Conservation (phyloP, 2,797 vertebrate species). For the Vultur gryphus region DNA sequence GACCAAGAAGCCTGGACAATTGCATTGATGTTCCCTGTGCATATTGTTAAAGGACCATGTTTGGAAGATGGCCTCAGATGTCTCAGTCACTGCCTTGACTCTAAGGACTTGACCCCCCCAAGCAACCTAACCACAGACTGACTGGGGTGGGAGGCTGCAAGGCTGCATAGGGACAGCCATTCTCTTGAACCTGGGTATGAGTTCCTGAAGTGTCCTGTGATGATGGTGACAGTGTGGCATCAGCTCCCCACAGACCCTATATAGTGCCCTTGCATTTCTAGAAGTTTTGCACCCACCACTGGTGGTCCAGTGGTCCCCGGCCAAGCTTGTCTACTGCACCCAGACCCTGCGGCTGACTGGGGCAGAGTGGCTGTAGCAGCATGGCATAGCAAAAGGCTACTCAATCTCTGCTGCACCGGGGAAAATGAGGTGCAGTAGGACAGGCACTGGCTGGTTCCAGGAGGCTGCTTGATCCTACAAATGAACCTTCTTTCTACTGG, state of each 20-base stretch:
- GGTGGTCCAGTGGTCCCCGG: background rate
- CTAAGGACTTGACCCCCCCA: background rate
- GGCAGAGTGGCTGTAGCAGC: background rate
- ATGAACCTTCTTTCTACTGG: background rate
- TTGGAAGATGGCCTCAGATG: background rate
- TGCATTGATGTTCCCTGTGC: background rate
- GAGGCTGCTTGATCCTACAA: background rate
- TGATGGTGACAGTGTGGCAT: background rate
- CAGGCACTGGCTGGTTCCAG: background rate
- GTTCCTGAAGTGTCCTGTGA: background rate
- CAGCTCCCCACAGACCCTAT: background rate
- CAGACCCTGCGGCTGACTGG: background rate
- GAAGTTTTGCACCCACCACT: background rate
- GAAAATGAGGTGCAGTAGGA: background rate
- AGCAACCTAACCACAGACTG: background rate
- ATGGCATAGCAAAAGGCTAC: background rate
- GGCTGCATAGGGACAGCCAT: background rate
- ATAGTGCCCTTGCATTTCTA: background rate
- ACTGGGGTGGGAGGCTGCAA: fast-evolving
- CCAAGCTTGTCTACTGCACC: background rate
- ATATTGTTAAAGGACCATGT: background rate
- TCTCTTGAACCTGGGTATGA: background rate
- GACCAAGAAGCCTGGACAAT: background rate
- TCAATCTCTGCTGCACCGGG: fast-evolving
- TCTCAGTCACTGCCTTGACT: background rate